Percentiles rank a stretch among this genome's conserved stretches.
These are phyloP conservation scores for Porites australiensis DNA, from an alignment of 64 coral and sea anemone genomes.

Conservation along the genomic window DNA sequence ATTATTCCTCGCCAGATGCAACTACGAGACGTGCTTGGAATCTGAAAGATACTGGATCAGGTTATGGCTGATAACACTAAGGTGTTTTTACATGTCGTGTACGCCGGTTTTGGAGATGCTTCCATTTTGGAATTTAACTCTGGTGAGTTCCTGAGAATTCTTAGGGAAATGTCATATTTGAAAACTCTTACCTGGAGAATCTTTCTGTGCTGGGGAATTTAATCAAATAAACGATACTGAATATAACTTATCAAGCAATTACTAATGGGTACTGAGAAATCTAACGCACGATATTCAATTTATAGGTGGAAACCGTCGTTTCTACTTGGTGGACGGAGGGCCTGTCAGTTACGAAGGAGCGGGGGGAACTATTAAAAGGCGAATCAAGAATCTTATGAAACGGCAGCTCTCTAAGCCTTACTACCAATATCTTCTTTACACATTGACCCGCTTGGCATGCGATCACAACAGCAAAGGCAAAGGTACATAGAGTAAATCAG, in stretches of 20 bases:
- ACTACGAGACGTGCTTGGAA: neutral
- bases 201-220: too few species aligned
- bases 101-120: constrained; percentile 3
- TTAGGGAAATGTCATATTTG: too few species aligned
- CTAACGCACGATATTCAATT: neutral
- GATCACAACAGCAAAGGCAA: constrained; percentile 11
- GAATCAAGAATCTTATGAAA: constrained; percentile 3
- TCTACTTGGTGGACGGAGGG: constrained; percentile 38
- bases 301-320: neutral
- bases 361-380: neutral
- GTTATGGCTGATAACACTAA: neutral
- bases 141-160: neutral
- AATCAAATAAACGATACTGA: too few species aligned
- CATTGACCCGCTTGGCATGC: neutral
- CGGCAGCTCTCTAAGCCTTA: neutral
- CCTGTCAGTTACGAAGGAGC: neutral
- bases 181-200: too few species aligned
- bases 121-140: constrained; percentile 18
- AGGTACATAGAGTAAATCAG: neutral
- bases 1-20: neutral
- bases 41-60: neutral
- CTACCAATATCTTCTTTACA: constrained; percentile 28
- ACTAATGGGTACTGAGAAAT: too few species aligned
- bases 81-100: constrained; percentile 10
- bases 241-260: too few species aligned